A percentile compares a stretch with the other conserved stretches of the same genome.
Conservation (phyloP, 2,113 vertebrate genomes). For the Labeo rohita region DNA sequence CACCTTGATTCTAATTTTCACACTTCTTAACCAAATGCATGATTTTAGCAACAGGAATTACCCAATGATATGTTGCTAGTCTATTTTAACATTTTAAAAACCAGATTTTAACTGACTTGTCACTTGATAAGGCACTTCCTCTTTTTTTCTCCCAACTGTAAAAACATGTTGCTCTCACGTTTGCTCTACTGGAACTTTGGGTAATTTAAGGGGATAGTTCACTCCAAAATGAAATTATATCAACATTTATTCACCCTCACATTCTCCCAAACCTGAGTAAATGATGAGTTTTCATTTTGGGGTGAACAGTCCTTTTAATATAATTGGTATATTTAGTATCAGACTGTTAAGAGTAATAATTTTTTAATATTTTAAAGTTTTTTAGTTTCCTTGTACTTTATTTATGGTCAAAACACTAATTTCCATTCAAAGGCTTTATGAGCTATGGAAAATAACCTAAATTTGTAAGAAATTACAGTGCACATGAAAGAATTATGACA, state of each 20-base stretch:
- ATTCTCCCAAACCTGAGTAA: neutral
- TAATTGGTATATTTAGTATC: neutral
- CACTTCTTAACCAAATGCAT: neutral
- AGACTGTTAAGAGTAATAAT: neutral
- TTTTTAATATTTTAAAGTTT: neutral
- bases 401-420: constrained; percentile 21
- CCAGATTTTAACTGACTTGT: neutral
- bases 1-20: neutral
- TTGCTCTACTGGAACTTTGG: neutral
- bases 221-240: neutral
- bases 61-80: neutral
- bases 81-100: neutral
- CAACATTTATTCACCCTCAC: neutral
- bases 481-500: neutral
- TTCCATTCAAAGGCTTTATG: neutral
- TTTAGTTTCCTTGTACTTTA: neutral
- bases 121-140: neutral
- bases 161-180: neutral
- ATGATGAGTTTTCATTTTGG: neutral
- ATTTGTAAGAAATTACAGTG: neutral
- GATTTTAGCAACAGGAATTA: neutral
- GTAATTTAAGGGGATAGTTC: neutral
- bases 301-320: too few species aligned
- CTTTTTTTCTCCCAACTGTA: neutral
- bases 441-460: neutral